Conservation (phyloP, 1,140 invertebrate species). For the Centruroides sculpturatus region DNA sequence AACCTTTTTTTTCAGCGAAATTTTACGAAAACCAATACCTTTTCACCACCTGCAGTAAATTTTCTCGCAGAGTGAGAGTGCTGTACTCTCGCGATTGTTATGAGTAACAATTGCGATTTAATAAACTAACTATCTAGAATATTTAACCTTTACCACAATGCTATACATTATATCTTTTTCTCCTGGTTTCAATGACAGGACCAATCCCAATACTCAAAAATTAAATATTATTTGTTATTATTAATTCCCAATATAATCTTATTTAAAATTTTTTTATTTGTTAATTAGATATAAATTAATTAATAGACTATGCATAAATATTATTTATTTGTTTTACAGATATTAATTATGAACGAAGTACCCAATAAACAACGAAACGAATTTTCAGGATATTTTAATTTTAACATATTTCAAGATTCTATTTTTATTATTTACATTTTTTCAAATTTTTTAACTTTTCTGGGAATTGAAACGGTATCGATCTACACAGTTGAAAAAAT, state of each 20-base stretch:
- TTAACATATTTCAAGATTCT: conserved; percentile 63
- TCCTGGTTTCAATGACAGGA: too few relatives aligned
- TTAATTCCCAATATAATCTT: conserved; percentile 29
- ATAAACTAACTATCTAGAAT: too few relatives aligned
- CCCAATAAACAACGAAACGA: conserved; percentile 39
- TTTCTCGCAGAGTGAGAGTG: too few relatives aligned
- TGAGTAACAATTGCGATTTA: too few relatives aligned
- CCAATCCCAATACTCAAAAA: conserved; percentile 29
- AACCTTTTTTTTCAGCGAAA: too few relatives aligned
- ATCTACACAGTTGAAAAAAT: conserved; percentile 60
- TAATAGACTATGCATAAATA: conserved; percentile 14
- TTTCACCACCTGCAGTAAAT: too few relatives aligned
- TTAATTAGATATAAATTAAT: conserved; percentile 26
- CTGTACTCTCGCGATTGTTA: too few relatives aligned
- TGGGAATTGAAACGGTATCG: conserved; percentile 91
- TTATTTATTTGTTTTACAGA: conserved; percentile 13
- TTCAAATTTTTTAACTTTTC: conserved; percentile 89
- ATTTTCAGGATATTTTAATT: conserved; percentile 66
- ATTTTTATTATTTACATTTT: conserved; percentile 79
- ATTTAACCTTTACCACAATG: too few relatives aligned
- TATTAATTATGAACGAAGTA: conserved; percentile 17
- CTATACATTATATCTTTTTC: too few relatives aligned
- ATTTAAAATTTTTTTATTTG: conserved; percentile 27
- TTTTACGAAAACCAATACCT: too few relatives aligned
- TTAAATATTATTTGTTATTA: conserved; percentile 54